Evolutionary conservation across 2,113 vertebrate genomes (phyloP).

Genomic region (Paraplagusia blochii): DNA sequence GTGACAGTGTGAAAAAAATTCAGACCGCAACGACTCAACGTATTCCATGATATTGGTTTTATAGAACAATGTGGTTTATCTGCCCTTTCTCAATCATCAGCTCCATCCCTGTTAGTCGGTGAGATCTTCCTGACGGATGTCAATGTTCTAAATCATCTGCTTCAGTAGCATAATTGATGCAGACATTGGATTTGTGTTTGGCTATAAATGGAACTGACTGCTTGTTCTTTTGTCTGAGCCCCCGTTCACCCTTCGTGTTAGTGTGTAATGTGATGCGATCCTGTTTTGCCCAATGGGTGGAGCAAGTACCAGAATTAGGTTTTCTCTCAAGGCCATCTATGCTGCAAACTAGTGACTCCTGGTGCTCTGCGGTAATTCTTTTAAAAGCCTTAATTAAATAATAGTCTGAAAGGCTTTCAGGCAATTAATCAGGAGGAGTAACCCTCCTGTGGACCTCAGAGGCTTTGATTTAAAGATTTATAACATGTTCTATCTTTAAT

Average conservation of each 20-base stretch:
- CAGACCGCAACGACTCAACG: no score
- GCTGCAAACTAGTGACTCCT: slow-evolving; percentile 46
- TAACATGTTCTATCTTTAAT: neutral
- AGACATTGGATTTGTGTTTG: slow-evolving; percentile 23
- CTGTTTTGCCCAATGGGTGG: slow-evolving; percentile 7
- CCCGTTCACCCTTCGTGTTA: slow-evolving; percentile 21
- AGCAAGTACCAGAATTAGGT: slow-evolving; percentile 14
- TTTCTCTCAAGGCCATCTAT: slow-evolving; percentile 23
- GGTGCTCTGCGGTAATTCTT: neutral
- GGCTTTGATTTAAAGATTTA: slow-evolving; percentile 1
- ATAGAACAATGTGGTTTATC: no score
- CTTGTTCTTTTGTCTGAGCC: slow-evolving; percentile 13
- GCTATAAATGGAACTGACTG: slow-evolving; percentile 10
- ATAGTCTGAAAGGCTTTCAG: slow-evolving; percentile 23
- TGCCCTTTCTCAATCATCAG: no score
- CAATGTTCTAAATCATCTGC: slow-evolving; percentile 7
- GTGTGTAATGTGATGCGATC: slow-evolving; percentile 43
- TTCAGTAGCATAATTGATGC: slow-evolving; percentile 12
- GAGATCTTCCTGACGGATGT: neutral
- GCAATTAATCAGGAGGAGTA: slow-evolving; percentile 1
- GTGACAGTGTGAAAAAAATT: no score
- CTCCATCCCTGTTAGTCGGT: neutral
- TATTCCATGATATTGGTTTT: no score
- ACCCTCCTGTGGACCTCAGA: slow-evolving; percentile 1
- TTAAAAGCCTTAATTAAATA: slow-evolving; percentile 33